A percentile compares a stretch with the other conserved stretches of the same genome.
Conservation (phyloP, 2,888 invertebrate species). For the Eupithecia subumbrata region DNA sequence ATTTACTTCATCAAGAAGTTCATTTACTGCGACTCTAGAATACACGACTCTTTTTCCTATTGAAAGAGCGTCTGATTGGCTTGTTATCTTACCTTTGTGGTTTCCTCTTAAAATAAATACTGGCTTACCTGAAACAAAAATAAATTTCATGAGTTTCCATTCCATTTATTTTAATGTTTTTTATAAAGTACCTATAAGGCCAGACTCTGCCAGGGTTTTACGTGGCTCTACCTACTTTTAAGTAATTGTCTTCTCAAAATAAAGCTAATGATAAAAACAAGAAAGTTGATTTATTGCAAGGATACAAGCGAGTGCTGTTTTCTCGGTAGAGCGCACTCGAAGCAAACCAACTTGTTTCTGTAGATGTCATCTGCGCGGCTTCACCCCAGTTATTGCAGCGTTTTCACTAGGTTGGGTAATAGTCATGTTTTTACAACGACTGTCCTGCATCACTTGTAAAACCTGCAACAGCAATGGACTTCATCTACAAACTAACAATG, state of each 20-base stretch:
- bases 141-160: neutral
- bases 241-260: neutral
- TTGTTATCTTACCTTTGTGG: neutral
- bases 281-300: constrained; percentile 65
- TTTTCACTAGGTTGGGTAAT: constrained; percentile 71
- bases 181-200: neutral
- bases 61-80: neutral
- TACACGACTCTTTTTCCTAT: neutral
- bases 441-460: constrained; percentile 16
- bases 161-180: neutral
- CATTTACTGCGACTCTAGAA: neutral
- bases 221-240: neutral
- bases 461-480: neutral
- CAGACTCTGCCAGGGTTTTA: neutral
- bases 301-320: constrained; percentile 60
- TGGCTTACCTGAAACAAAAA: constrained; percentile 3
- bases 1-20: neutral
- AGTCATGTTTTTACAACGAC: constrained; percentile 71
- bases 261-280: constrained; percentile 49
- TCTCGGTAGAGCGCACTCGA: constrained; percentile 73
- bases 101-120: neutral
- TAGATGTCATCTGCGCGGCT: constrained; percentile 59
- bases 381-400: constrained; percentile 66
- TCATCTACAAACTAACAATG: neutral
- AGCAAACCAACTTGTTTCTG: constrained; percentile 65